Evolutionary conservation across 2,888 invertebrate genomes (phyloP).

Genomic region (Glomeris marginata): DNA sequence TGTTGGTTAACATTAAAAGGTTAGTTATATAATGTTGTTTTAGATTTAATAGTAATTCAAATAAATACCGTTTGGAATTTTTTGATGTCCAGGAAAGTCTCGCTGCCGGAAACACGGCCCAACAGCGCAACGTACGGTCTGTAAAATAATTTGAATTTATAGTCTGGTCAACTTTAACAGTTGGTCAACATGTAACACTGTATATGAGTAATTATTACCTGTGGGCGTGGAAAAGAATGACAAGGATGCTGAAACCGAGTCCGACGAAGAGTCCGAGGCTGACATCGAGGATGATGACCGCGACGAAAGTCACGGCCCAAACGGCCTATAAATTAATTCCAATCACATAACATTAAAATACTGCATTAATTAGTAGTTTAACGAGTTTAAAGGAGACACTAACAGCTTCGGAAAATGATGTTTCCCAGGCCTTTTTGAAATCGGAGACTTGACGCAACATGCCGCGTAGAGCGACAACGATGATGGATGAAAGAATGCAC

Average conservation of each 20-base stretch:
- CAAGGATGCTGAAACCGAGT: constrained; percentile 52
- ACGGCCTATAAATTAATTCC: constrained; percentile 30
- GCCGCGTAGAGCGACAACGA: constrained; percentile 61
- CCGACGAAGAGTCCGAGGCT: constrained; percentile 65
- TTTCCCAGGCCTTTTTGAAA: constrained; percentile 51
- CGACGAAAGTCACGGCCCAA: constrained; percentile 65
- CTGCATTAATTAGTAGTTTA: not conserved
- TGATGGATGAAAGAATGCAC: constrained; percentile 66
- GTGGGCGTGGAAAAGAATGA: constrained; percentile 45
- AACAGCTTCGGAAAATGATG: constrained; percentile 60
- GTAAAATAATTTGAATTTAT: not conserved
- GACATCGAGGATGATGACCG: constrained; percentile 61
- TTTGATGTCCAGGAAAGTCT: constrained; percentile 28
- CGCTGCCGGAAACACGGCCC: constrained; percentile 31
- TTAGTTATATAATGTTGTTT: no score
- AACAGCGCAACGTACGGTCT: constrained; percentile 27
- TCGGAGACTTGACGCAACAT: constrained; percentile 59
- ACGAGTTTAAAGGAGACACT: constrained; percentile 12
- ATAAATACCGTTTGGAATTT: constrained; percentile 19
- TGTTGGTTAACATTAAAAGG: no score
- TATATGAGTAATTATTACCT: constrained; percentile 49
- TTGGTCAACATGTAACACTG: constrained; percentile 30
- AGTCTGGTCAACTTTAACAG: no score
- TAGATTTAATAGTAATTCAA: no score
- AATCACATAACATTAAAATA: not conserved